Conservation (phyloP, 2,888 invertebrate species). For the Xestoiulus laeticollis region DNA sequence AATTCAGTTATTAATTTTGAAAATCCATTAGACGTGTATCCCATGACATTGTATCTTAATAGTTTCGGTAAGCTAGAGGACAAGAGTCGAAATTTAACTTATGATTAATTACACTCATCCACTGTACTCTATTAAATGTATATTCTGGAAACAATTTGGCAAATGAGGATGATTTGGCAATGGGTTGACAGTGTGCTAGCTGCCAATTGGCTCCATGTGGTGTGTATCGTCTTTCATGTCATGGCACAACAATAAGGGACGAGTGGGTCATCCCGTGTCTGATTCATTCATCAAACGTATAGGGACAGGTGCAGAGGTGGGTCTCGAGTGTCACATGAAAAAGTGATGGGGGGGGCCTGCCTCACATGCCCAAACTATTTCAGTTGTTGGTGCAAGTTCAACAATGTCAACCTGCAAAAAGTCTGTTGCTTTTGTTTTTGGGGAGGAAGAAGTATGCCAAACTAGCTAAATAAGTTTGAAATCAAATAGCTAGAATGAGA, state of each 20-base stretch:
- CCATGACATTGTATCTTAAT: too few relatives aligned
- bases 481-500: background rate
- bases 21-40: too few relatives aligned
- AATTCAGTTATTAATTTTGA: too few relatives aligned
- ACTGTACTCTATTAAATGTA: too few relatives aligned
- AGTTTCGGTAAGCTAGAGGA: too few relatives aligned
- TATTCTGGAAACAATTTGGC: too few relatives aligned
- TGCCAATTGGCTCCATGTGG: constrained; percentile 28
- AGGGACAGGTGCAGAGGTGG: constrained; percentile 23
- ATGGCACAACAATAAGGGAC: background rate
- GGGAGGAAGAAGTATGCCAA: background rate
- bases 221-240: background rate
- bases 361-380: constrained; percentile 1
- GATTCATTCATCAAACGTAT: constrained; percentile 6
- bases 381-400: constrained; percentile 37
- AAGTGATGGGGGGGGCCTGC: background rate
- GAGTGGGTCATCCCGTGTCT: background rate
- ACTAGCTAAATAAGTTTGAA: background rate
- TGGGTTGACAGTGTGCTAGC: background rate
- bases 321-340: background rate
- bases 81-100: too few relatives aligned
- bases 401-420: background rate
- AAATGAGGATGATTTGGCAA: background rate
- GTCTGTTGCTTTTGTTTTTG: background rate
- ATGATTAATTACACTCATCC: too few relatives aligned